These are phyloP conservation scores for Anastrepha ludens DNA, from an alignment of 1,140 invertebrate genomes.

Conservation along the genomic window DNA sequence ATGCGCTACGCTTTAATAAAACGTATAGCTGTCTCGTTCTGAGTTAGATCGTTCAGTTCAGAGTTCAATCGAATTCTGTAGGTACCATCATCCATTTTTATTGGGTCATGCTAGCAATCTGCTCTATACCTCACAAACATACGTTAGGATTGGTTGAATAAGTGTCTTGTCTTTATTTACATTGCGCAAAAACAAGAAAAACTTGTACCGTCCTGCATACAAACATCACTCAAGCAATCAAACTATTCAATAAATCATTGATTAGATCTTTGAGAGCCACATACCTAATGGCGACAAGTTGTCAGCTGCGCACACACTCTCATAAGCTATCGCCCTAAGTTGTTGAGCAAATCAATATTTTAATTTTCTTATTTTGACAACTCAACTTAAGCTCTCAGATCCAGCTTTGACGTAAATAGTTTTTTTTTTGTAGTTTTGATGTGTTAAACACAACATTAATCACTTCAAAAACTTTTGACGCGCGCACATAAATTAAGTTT, in stretches of 20 bases:
- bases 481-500: background rate
- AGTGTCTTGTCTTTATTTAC: no score
- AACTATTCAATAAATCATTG: background rate
- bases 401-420: background rate
- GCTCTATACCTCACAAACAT: no score
- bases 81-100: no score
- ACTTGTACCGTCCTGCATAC: no score
- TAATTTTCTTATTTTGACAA: background rate
- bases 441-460: slow-evolving; percentile 32
- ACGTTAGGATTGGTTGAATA: no score
- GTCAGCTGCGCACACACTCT: background rate
- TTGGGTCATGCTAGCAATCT: no score
- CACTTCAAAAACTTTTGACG: background rate
- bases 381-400: background rate
- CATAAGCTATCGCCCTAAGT: background rate
- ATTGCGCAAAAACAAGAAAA: no score
- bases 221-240: no score
- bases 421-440: background rate
- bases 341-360: background rate
- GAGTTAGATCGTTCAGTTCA: no score
- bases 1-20: no score
- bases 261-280: background rate
- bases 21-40: no score
- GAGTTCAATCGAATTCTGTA: no score
- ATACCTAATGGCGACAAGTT: background rate